Base-by-base conservation (phyloP, 1,140 invertebrate genomes). In the Megathymus violae region DNA sequence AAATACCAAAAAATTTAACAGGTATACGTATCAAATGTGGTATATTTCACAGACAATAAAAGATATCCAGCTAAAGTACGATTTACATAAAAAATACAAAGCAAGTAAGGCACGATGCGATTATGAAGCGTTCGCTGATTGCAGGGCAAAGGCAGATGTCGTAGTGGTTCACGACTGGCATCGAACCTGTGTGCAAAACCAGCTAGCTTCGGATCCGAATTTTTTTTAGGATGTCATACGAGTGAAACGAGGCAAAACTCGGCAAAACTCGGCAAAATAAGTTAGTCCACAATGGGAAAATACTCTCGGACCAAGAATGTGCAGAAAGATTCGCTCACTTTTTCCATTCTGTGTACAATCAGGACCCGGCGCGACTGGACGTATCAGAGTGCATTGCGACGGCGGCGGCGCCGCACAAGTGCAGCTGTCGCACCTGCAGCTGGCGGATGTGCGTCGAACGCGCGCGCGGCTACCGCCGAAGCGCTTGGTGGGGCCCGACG, bases 11-110 rank as follows among this genome's bases (percentile, higher is more conserved):
- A 19, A 19, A 46, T 22, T n/a, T 10, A 11, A n/a, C n/a, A 46
- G 17, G n/a, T 22, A 46, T 46, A 17, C n/a, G 7, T 46, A 46
- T 11, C 9, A 16, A 11, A 4, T 46, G 1, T 46, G 19, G 19
- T 46, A 46, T 22, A 46, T 17, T 0, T 14, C 43, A 3, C 10
- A 46, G 22, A 11, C 22, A 17, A 46, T 11, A 16, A 46, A 46
- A 22, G n/a, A 46, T 25, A 46, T 46, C 2, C 9, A 22, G 9
- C 5, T 25, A 22, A 46, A 46, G 10, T 46, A 46, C 19, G 6
- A 10, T 0, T 16, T 46, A 5, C 43, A 46, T 22, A 46, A 25
- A 46, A 11, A 22, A 11, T 46, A 46, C 19, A 46, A 46, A 22
- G 10, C 10, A 1, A 46, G 17, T 10, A 46, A 22, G 17, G n/a